phyloP scores from a whole-genome alignment of 64 coral and sea anemone species.

The Trachythela sp. region DNA sequence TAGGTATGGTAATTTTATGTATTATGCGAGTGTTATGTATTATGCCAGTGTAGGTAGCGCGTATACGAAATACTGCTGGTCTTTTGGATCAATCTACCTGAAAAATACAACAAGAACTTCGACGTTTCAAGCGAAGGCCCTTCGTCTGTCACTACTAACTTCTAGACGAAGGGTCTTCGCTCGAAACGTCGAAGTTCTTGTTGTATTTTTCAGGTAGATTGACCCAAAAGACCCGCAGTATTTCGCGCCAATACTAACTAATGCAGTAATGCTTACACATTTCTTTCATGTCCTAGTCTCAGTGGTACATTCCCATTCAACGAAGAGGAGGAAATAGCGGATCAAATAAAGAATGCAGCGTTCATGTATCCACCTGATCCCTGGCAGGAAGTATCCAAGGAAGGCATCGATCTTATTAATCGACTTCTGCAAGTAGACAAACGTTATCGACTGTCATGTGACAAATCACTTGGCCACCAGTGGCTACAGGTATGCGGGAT shows the following conservation, averaged over 20 bases:
- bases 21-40: not conserved
- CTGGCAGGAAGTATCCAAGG: constrained; percentile 83
- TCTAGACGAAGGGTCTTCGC: no score
- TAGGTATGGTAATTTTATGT: constrained; percentile 37
- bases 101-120: no score
- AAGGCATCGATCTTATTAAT: constrained; percentile 82
- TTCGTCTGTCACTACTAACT: no score
- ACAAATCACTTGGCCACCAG: constrained; percentile 91
- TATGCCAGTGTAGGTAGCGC: no score
- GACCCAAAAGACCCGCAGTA: no score
- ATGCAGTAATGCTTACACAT: not conserved
- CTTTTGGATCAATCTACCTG: no score
- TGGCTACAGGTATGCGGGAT: constrained; percentile 78
- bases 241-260: not conserved
- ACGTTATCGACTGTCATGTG: constrained; percentile 74
- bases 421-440: constrained; percentile 93
- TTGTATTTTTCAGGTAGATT: no score
- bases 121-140: no score
- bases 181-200: no score
- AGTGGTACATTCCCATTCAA: constrained; percentile 98
- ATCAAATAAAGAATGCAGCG: constrained; percentile 93
- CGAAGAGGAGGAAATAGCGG: constrained; percentile 93
- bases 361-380: constrained; percentile 95
- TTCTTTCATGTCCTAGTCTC: constrained; percentile 55
- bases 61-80: no score